Conservation (phyloP, 1,140 invertebrate genomes). For the Mizuhopecten yessoensis region DNA sequence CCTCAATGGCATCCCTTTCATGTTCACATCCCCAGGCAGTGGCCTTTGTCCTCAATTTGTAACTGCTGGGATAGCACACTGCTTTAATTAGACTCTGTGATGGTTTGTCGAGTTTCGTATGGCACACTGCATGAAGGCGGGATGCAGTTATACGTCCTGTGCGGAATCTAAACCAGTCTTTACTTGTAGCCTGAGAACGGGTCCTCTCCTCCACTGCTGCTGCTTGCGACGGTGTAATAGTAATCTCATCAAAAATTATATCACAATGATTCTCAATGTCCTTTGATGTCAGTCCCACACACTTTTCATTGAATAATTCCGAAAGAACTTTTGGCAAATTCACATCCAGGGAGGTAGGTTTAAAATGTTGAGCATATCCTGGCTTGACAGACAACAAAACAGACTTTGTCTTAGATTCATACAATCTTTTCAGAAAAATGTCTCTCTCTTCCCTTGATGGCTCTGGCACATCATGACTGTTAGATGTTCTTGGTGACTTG, state of each 20-base stretch:
- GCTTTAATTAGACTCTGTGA: slow-evolving; percentile 50
- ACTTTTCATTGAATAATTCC: slow-evolving; percentile 50
- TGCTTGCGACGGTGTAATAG: slow-evolving; percentile 46
- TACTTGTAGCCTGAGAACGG: slow-evolving; percentile 50
- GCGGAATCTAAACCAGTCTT: slow-evolving; percentile 59
- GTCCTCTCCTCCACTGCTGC: slow-evolving; percentile 52
- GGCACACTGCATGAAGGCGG: slow-evolving; percentile 50
- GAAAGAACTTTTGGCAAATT: not conserved
- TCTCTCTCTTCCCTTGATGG: not conserved
- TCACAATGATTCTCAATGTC: slow-evolving; percentile 53
- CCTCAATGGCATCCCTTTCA: slow-evolving; percentile 49
- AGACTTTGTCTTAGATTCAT: slow-evolving; percentile 39
- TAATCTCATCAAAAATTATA: slow-evolving; percentile 40
- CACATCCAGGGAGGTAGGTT: slow-evolving; percentile 46
- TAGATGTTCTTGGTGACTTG: no score
- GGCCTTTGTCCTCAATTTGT: slow-evolving; percentile 46
- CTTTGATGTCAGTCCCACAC: not conserved
- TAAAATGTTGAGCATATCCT: slow-evolving; percentile 49
- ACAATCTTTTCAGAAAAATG: not conserved
- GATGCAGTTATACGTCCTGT: slow-evolving; percentile 66
- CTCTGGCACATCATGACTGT: no score
- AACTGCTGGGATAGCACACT: slow-evolving; percentile 58
- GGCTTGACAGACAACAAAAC: slow-evolving; percentile 53
- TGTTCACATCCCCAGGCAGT: slow-evolving; percentile 63
- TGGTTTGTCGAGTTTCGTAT: slow-evolving; percentile 55